These are phyloP conservation scores for Apostichopus leukothele DNA, from an alignment of 53 echinoderm and acorn worm genomes.

Conservation along the genomic window DNA sequence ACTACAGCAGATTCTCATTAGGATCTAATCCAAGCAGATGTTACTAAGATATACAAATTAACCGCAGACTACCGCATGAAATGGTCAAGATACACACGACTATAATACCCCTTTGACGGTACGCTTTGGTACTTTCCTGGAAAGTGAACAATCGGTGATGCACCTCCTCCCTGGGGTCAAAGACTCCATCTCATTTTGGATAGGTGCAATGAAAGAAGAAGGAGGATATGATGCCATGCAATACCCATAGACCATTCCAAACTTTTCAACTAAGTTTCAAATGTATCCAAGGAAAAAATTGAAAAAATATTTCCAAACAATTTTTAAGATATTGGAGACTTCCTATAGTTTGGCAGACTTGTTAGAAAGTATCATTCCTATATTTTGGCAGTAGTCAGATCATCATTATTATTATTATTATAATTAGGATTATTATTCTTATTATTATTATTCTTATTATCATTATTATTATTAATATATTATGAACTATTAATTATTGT, in stretches of 20 bases:
- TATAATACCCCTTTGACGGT: too few species aligned
- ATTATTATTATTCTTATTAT: too few species aligned
- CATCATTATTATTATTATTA: too few species aligned
- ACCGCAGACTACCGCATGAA: too few species aligned
- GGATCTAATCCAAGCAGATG: too few species aligned
- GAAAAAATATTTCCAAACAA: constrained; percentile 8
- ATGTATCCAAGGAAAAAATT: not conserved
- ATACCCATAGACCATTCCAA: constrained; percentile 34
- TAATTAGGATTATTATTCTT: too few species aligned
- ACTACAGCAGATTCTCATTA: too few species aligned
- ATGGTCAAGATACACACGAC: too few species aligned
- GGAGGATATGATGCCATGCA: constrained; percentile 10
- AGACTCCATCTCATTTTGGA: not conserved
- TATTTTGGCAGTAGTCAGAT: not conserved
- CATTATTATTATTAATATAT: too few species aligned
- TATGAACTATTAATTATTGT: not conserved
- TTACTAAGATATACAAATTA: too few species aligned
- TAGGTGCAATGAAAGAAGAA: not conserved
- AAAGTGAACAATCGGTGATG: not conserved
- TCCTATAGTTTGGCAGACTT: not conserved
- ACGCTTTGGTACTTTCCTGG: too few species aligned
- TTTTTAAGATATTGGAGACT: not conserved
- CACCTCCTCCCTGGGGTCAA: not conserved
- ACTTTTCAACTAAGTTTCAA: constrained; percentile 32
- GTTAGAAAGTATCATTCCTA: not conserved